Evolutionary conservation across 1,140 invertebrate genomes (phyloP), one percentile per base, ranked within the genome.

Genomic region (Aplysia californica): DNA sequence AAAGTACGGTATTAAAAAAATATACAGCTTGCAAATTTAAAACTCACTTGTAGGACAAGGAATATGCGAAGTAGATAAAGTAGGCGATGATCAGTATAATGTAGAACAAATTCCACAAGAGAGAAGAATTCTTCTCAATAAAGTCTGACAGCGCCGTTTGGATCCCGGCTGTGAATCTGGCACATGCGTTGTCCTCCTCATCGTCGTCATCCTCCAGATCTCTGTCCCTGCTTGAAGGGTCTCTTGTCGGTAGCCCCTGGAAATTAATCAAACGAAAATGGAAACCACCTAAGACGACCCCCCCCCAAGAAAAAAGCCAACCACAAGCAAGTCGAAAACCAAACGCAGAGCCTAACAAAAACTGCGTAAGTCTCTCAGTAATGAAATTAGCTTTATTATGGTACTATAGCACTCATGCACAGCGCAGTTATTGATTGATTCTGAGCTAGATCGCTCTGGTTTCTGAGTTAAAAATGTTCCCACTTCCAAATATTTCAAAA

Each of bases 41-140:
- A 26, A 50, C 64, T 70, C 35, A 80, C 66, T 71, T 75, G 79
- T 81, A 79, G 33, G 55, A 72, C 76, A 85, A 75, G 3, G 83
- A 78, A 36, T 68, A 80, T n/a, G 65, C 73, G 69, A 82, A 85
- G 59, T 82, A 83, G 18, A 65, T 77, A 26, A 69, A 41, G 69
- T 83, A 83, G 36, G 65, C 50, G 0, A 80, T 0, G 29, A 82
- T 38, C 2, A 83, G 39, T 3, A 78, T 20, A 20, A 75, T 26
- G 59, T 79, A 75, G 35, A 77, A 50, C 0, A 66, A 2, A 21
- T 61, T 58, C 29, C 35, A 39, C n/a, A 81, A 44, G 65, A 68
- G 18, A 18, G 50, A 21, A 6, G 35, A 26, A 31, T 82, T 38
- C 1, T 64, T 59, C 2, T 75, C n/a, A 26, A 76, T 31, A 29